Evolutionary conservation across 2,113 vertebrate genomes (phyloP).

Genomic region (Dipodomys merriami): DNA sequence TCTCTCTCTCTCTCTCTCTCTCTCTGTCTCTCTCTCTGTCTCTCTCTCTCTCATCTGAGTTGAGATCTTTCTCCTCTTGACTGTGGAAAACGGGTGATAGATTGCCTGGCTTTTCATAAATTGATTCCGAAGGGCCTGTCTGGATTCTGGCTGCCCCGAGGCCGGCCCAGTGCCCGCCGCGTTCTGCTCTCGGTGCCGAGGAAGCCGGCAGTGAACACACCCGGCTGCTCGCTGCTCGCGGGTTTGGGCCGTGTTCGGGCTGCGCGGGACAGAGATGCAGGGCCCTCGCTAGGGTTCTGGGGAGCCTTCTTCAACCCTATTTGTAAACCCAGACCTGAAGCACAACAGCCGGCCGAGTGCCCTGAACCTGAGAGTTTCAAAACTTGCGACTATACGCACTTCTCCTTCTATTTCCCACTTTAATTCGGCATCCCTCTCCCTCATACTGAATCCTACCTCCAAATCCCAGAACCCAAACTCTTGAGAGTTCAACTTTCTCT

Average conservation of each 20-base stretch:
- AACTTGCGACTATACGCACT: not conserved
- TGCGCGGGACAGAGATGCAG: not conserved
- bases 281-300: fast-evolving
- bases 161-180: fast-evolving
- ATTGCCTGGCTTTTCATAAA: not conserved
- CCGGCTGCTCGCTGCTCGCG: not conserved
- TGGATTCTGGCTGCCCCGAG: not conserved
- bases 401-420: not conserved
- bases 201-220: not conserved
- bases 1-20: not conserved
- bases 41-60: not conserved
- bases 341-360: not conserved
- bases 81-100: not conserved
- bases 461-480: not conserved
- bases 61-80: not conserved
- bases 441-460: not conserved
- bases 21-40: not conserved
- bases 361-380: not conserved
- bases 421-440: not conserved
- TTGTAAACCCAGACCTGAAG: not conserved
- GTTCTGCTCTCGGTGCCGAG: fast-evolving
- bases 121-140: not conserved
- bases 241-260: not conserved
- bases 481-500: not conserved
- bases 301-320: not conserved